phyloP scores from a whole-genome alignment of 2,888 invertebrate genomes.

The Myathropa florea region DNA sequence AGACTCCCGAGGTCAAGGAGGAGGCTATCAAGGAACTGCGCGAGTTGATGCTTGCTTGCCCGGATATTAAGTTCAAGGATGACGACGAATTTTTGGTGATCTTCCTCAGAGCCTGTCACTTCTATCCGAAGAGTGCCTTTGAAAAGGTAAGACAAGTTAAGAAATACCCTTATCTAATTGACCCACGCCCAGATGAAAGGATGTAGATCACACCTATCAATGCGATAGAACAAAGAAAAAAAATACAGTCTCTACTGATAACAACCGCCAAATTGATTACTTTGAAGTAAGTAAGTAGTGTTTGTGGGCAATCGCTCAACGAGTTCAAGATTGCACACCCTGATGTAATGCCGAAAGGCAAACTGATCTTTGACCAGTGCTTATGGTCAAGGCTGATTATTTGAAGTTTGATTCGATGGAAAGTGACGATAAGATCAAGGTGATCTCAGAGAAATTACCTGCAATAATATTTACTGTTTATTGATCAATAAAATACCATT shows the following conservation, averaged over 20 bases:
- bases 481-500: background rate
- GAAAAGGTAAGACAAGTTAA: slow-evolving; percentile 83
- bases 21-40: slow-evolving; percentile 83
- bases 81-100: slow-evolving; percentile 90
- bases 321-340: slow-evolving; percentile 43
- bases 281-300: background rate
- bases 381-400: slow-evolving; percentile 20
- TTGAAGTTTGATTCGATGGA: background rate
- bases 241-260: background rate
- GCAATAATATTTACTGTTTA: slow-evolving; percentile 9
- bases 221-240: background rate
- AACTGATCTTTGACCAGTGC: slow-evolving; percentile 47
- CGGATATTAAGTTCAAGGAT: slow-evolving; percentile 86
- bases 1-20: slow-evolving; percentile 86
- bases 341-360: background rate
- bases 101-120: slow-evolving; percentile 91
- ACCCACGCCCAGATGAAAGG: background rate
- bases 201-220: background rate
- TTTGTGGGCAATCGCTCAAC: background rate
- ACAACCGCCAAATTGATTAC: background rate
- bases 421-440: slow-evolving; percentile 36
- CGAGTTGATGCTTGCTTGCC: slow-evolving; percentile 85
- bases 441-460: background rate
- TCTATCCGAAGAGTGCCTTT: slow-evolving; percentile 90
- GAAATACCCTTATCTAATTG: slow-evolving; percentile 30